These are phyloP conservation scores for Pipistrellus nathusii DNA, from an alignment of 2,797 vertebrate genomes.

Conservation along the genomic window DNA sequence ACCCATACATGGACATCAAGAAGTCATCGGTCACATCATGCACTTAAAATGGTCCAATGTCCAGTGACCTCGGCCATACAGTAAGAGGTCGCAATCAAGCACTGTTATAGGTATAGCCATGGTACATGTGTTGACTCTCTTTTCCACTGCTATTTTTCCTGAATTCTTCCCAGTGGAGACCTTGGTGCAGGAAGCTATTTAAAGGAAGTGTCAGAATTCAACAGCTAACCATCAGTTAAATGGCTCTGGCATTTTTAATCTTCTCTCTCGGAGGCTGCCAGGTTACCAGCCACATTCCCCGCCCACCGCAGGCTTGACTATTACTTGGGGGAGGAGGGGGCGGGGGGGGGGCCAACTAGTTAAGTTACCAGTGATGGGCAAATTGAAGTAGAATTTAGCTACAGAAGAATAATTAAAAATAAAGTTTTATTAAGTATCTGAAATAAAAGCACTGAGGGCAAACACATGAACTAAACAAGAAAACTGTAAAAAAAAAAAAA, in stretches of 20 bases:
- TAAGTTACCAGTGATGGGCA: not conserved
- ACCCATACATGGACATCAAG: conserved; percentile 94
- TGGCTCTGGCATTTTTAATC: conserved; percentile 58
- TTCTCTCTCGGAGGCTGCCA: conserved; percentile 59
- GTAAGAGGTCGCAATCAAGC: conserved; percentile 95
- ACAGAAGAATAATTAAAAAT: not conserved
- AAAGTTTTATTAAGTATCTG: not conserved
- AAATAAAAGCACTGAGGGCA: not conserved
- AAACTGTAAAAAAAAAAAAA: not conserved
- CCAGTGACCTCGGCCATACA: conserved; percentile 96
- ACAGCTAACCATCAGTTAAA: conserved; percentile 47
- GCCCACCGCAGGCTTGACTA: not conserved
- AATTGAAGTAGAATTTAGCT: not conserved
- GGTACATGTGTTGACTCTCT: conserved; percentile 35
- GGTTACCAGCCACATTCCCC: no score
- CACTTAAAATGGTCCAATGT: conserved; percentile 95
- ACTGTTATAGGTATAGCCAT: conserved; percentile 96
- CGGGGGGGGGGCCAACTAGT: not conserved
- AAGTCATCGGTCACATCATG: conserved; percentile 94
- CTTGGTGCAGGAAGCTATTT: conserved; percentile 50
- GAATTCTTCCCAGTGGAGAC: conserved; percentile 29
- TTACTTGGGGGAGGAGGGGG: not conserved
- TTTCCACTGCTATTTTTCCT: not conserved
- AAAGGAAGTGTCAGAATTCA: conserved; percentile 51
- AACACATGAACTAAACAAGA: not conserved